Evolutionary conservation across 2,888 invertebrate species (phyloP).

Genomic region (Drosophila rellima): DNA sequence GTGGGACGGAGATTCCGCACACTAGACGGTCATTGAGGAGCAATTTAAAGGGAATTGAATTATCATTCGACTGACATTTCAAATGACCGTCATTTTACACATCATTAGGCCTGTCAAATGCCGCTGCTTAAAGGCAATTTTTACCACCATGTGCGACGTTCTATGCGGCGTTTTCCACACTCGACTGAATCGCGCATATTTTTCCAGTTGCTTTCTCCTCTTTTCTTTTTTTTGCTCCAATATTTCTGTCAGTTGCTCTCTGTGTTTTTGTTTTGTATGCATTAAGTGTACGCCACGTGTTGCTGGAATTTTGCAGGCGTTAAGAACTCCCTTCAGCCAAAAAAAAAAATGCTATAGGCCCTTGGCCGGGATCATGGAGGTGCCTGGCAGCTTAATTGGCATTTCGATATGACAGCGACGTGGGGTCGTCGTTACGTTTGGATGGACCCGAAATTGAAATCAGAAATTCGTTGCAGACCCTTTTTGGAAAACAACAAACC

Average conservation of each 20-base stretch:
- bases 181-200: conserved; percentile 56
- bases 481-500: conserved; percentile 7
- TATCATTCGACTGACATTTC: conserved; percentile 47
- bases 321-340: neutral
- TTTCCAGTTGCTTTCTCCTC: neutral
- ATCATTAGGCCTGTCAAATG: conserved; percentile 67
- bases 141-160: conserved; percentile 46
- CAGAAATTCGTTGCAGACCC: conserved; percentile 49
- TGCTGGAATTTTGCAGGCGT: conserved; percentile 15
- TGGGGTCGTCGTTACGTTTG: conserved; percentile 21
- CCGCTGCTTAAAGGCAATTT: conserved; percentile 25
- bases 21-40: conserved; percentile 12
- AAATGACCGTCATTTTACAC: conserved; percentile 70
- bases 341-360: conserved; percentile 7
- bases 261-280: conserved; percentile 54
- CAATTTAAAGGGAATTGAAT: conserved; percentile 51
- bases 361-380: conserved; percentile 55
- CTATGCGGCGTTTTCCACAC: conserved; percentile 39
- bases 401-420: conserved; percentile 72
- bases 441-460: conserved; percentile 57
- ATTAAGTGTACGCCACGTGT: conserved; percentile 50
- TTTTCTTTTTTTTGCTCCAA: conserved; percentile 5
- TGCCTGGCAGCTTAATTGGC: conserved; percentile 70
- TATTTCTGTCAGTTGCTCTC: conserved; percentile 14
- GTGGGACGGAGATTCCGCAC: neutral